These are phyloP conservation scores for Orchestia grillus DNA, from an alignment of 1,140 invertebrate species.

Conservation along the genomic window DNA sequence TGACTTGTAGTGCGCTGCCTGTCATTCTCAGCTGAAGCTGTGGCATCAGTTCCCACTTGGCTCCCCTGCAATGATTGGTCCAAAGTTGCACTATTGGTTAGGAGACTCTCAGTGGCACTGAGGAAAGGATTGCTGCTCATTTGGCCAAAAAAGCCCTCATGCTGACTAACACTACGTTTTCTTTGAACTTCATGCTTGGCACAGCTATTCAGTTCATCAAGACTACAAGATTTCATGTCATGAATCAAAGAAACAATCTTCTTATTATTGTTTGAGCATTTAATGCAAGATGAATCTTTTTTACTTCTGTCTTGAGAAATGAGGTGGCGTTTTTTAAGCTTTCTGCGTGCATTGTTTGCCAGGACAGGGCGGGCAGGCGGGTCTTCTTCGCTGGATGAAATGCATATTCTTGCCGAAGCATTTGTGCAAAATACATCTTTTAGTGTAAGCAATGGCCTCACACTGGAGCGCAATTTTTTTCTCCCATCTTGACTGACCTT, in stretches of 20 bases:
- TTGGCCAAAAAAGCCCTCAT: background rate
- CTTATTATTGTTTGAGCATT: background rate
- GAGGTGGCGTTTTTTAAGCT: background rate
- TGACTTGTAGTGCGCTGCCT: background rate
- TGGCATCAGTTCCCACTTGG: background rate
- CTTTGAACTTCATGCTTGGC: background rate
- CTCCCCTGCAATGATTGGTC: background rate
- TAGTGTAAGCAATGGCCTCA: background rate
- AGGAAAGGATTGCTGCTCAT: background rate
- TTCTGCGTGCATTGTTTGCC: background rate
- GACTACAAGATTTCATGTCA: background rate
- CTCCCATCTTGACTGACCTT: background rate
- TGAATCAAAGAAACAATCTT: background rate
- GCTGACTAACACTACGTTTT: background rate
- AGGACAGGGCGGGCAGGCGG: background rate
- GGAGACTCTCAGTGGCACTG: background rate
- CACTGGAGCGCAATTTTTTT: background rate
- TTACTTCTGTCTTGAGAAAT: background rate
- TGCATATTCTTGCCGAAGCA: background rate
- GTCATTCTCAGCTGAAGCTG: background rate
- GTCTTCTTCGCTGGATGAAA: conserved; percentile 22
- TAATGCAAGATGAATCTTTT: background rate
- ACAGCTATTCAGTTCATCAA: background rate
- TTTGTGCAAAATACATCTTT: background rate
- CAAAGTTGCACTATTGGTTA: background rate